Percentiles rank a stretch among this genome's conserved stretches.
These are phyloP conservation scores for Luffia ferchaultella DNA, from an alignment of 2,888 invertebrate genomes.

Conservation along the genomic window DNA sequence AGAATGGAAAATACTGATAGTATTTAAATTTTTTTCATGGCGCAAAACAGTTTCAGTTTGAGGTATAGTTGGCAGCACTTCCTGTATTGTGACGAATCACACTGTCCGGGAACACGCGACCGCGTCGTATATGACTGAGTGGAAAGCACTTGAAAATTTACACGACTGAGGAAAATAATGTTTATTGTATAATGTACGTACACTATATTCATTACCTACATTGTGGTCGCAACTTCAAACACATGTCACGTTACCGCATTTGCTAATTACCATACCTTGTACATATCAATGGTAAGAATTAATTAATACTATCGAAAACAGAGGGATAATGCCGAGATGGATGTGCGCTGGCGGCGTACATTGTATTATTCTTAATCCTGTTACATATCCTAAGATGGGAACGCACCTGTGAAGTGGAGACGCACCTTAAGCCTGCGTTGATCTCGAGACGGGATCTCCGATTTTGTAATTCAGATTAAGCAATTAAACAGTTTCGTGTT, in stretches of 20 bases:
- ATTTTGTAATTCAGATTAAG: not conserved
- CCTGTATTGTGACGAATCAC: too few relatives aligned
- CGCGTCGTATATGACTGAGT: too few relatives aligned
- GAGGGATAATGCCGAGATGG: slow-evolving; percentile 15
- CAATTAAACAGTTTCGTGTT: not conserved
- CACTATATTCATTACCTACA: too few relatives aligned
- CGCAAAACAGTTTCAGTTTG: too few relatives aligned
- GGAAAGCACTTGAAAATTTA: too few relatives aligned
- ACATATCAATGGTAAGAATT: slow-evolving; percentile 36
- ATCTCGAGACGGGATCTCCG: not conserved
- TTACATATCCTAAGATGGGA: not conserved
- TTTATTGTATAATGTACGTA: too few relatives aligned
- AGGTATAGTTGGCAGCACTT: too few relatives aligned
- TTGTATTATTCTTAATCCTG: not conserved
- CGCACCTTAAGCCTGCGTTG: not conserved
- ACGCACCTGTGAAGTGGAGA: not conserved
- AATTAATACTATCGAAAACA: slow-evolving; percentile 44
- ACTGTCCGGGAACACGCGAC: too few relatives aligned
- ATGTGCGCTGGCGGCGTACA: not conserved
- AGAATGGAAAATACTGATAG: too few relatives aligned
- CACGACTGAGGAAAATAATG: too few relatives aligned
- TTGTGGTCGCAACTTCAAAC: slow-evolving; percentile 20
- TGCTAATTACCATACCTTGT: slow-evolving; percentile 39
- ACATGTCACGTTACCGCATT: slow-evolving; percentile 32
- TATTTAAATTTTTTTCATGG: too few relatives aligned